Percentiles rank a stretch among this genome's conserved stretches.
Conservation (phyloP, 2,113 vertebrate genomes). For the Hypanus sabinus region DNA sequence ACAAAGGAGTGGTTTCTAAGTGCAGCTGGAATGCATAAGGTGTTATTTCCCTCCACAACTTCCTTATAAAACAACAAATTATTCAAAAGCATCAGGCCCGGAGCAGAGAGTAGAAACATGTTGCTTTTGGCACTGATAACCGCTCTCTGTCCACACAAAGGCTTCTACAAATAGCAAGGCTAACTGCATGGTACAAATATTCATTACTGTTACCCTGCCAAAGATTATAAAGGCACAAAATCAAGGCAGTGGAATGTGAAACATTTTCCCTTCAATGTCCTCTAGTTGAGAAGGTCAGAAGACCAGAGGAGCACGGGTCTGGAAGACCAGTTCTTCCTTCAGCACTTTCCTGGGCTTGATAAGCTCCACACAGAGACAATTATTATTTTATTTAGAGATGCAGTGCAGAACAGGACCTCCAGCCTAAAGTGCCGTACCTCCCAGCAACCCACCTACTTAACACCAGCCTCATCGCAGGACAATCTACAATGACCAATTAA, state of each 20-base stretch:
- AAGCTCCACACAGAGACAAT: constrained; percentile 15
- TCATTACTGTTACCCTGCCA: constrained; percentile 51
- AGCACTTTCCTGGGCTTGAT: constrained; percentile 25
- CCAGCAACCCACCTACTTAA: no score
- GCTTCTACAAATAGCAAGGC: constrained; percentile 46
- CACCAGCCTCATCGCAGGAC: no score
- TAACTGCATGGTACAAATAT: constrained; percentile 45
- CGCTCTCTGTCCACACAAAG: constrained; percentile 43
- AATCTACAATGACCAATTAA: no score
- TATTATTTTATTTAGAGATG: background rate
- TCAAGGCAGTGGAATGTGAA: constrained; percentile 61
- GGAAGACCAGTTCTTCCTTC: constrained; percentile 36
- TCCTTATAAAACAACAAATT: constrained; percentile 47
- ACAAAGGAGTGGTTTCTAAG: background rate
- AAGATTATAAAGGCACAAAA: constrained; percentile 59
- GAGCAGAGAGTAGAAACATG: constrained; percentile 43
- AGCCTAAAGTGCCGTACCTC: no score
- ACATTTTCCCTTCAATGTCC: constrained; percentile 63
- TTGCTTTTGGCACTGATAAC: constrained; percentile 47
- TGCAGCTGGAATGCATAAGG: constrained; percentile 3
- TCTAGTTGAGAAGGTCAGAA: constrained; percentile 56
- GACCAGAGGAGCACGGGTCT: constrained; percentile 43
- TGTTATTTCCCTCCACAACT: constrained; percentile 17
- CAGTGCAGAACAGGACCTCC: no score
- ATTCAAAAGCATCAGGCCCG: constrained; percentile 41